Evolutionary conservation across 1,140 invertebrate species (phyloP).

Genomic region (Brachionus paranguensis): DNA sequence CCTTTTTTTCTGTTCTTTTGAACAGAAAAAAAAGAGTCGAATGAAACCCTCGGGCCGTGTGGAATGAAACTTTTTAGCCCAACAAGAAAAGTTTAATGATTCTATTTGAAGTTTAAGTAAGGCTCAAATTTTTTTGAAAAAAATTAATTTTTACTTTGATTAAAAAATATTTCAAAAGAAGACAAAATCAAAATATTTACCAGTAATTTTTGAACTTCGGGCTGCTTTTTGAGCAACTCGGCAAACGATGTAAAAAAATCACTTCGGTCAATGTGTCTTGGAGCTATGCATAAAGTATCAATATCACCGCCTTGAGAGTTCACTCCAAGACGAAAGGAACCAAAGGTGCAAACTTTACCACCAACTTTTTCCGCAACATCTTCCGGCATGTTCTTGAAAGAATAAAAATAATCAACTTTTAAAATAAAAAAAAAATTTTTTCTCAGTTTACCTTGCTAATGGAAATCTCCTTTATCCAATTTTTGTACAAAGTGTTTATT

Average conservation of each 20-base stretch:
- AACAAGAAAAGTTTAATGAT: too few species aligned
- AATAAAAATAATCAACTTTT: not conserved
- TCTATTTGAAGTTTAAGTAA: not conserved
- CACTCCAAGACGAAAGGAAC: conserved; percentile 84
- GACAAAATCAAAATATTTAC: not conserved
- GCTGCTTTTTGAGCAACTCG: conserved; percentile 77
- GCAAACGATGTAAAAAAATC: conserved; percentile 95
- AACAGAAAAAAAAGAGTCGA: too few species aligned
- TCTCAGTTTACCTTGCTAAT: not conserved
- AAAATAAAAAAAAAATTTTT: not conserved
- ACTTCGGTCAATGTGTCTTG: conserved; percentile 80
- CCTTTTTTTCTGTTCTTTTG: too few species aligned
- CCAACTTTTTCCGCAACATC: conserved; percentile 63
- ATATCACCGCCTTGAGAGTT: conserved; percentile 93
- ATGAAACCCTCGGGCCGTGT: too few species aligned
- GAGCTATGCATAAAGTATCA: conserved; percentile 93
- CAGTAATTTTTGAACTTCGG: conserved; percentile 73
- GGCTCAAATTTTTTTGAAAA: not conserved
- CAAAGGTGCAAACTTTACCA: conserved; percentile 98
- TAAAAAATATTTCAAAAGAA: not conserved
- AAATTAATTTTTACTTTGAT: not conserved
- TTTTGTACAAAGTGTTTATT: conserved; percentile 77
- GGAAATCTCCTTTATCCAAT: conserved; percentile 78
- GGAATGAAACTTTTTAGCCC: too few species aligned
- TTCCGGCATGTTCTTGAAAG: conserved; percentile 50